phyloP scores from a whole-genome alignment of 2,888 invertebrate species.

The Cerastoderma edule region DNA sequence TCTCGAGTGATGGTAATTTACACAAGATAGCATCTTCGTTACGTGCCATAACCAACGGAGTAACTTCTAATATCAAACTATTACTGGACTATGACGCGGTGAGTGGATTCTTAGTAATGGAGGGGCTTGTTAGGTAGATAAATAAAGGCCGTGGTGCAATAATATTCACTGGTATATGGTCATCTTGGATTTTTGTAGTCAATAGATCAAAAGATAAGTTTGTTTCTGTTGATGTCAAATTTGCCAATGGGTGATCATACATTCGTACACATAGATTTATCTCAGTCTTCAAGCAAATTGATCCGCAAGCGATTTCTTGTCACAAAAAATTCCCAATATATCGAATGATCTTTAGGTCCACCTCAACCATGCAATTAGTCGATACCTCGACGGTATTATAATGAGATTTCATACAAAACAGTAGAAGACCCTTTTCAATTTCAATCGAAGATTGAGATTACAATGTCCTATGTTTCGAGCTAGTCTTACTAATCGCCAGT shows the following conservation, averaged over 20 bases:
- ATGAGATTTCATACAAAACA: too few species aligned
- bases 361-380: too few species aligned
- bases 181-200: neutral
- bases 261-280: too few species aligned
- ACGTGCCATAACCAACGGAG: slow-evolving; percentile 31
- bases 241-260: neutral
- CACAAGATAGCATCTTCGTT: slow-evolving; percentile 40
- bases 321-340: too few species aligned
- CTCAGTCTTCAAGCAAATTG: too few species aligned
- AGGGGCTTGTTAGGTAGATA: neutral
- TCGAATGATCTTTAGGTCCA: too few species aligned
- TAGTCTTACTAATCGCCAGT: neutral
- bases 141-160: neutral
- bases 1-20: slow-evolving; percentile 38
- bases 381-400: too few species aligned
- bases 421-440: too few species aligned
- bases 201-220: neutral
- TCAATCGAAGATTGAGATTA: too few species aligned
- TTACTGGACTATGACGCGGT: slow-evolving; percentile 47
- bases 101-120: neutral
- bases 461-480: neutral
- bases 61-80: slow-evolving; percentile 29
- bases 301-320: too few species aligned
- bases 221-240: neutral
- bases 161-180: neutral